phyloP scores from a whole-genome alignment of 2,797 vertebrate genomes.

The Microctenopoma stevenorrisi region DNA sequence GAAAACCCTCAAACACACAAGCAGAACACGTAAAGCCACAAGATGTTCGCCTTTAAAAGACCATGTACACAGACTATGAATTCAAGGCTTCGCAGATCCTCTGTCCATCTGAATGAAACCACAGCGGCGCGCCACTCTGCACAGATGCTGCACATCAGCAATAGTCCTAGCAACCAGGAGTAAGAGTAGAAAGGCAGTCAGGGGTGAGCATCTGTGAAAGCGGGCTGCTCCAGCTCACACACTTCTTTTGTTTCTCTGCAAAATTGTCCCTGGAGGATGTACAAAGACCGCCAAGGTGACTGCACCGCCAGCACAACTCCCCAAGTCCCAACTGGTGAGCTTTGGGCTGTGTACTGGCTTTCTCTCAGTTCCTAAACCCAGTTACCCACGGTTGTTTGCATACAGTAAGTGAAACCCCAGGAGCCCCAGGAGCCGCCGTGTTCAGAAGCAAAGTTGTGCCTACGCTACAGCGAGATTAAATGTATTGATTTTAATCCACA shows the following conservation, averaged over 20 bases:
- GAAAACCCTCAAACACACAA: not conserved
- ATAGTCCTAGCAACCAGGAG: conserved; percentile 13
- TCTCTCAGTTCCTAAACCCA: not conserved
- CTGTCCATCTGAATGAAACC: conserved; percentile 47
- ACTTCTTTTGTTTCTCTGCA: conserved; percentile 31
- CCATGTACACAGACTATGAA: not conserved
- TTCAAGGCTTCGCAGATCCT: conserved; percentile 6
- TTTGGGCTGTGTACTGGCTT: not conserved
- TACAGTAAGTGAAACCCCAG: conserved; percentile 19
- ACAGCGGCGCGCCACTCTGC: conserved; percentile 31
- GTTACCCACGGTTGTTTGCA: conserved; percentile 7
- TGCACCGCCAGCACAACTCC: conserved; percentile 14
- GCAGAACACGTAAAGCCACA: not conserved
- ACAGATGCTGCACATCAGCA: conserved; percentile 44
- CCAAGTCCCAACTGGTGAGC: not conserved
- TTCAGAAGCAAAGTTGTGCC: not conserved
- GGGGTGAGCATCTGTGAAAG: conserved; percentile 62
- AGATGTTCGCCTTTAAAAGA: not conserved
- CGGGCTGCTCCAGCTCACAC: not conserved
- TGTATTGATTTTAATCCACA: conserved; percentile 55
- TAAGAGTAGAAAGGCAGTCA: conserved; percentile 38
- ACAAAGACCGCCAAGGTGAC: conserved; percentile 55
- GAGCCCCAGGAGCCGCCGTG: too few species aligned
- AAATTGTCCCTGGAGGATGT: conserved; percentile 51
- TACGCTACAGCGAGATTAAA: conserved; percentile 34